A percentile compares a stretch with the other conserved stretches of the same genome.
Evolutionary conservation across 2,113 vertebrate genomes (phyloP).

Genomic region (Bothrops jararaca): DNA sequence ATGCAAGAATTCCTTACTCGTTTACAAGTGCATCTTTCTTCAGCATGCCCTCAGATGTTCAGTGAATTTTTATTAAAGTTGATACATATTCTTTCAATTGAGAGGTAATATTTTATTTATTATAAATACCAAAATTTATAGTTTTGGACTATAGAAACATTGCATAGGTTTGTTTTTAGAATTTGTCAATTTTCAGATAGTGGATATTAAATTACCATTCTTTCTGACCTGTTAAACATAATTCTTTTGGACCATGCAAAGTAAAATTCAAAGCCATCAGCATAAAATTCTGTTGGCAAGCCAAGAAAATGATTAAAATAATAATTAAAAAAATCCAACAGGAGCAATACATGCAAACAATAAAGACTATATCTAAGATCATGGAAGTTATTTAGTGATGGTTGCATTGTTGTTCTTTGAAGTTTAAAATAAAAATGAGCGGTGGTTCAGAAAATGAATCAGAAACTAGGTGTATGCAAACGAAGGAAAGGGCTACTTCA

Average conservation of each 20-base stretch:
- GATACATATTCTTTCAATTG: constrained; percentile 95
- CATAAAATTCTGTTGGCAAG: not conserved
- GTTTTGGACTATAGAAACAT: not conserved
- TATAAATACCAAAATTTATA: not conserved
- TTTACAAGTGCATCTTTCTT: constrained; percentile 95
- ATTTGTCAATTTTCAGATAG: not conserved
- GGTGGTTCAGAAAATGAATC: not conserved
- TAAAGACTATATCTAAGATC: not conserved
- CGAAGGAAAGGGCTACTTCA: not conserved
- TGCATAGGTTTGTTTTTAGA: not conserved
- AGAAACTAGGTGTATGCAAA: not conserved
- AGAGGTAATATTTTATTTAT: constrained; percentile 77
- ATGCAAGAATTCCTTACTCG: constrained; percentile 97
- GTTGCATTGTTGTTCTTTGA: not conserved
- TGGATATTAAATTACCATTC: not conserved
- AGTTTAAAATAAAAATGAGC: not conserved
- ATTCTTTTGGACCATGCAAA: not conserved
- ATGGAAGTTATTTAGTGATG: not conserved
- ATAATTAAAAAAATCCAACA: not conserved
- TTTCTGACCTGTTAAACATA: not conserved
- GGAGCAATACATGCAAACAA: not conserved
- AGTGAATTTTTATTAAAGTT: constrained; percentile 97
- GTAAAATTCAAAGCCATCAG: not conserved
- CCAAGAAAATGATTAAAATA: not conserved
- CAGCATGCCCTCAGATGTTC: constrained; percentile 95